Evolutionary conservation across 2,113 vertebrate genomes (phyloP).

Genomic region (Pelodiscus sinensis): DNA sequence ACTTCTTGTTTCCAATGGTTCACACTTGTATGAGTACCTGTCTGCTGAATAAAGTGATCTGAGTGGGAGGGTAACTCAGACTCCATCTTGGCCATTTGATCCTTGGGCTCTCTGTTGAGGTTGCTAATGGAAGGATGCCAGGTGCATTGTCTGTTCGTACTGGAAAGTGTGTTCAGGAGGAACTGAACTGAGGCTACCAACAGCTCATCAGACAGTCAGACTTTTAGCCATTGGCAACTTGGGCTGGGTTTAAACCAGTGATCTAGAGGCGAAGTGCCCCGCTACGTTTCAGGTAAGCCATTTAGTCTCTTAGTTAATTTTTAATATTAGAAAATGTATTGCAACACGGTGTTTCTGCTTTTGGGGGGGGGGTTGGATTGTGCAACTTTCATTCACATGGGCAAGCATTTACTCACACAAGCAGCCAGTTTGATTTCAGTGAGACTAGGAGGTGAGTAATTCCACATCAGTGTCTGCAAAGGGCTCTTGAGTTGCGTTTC

Average conservation of each 20-base stretch:
- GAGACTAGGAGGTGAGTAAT: background rate
- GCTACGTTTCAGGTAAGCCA: background rate
- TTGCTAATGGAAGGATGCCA: background rate
- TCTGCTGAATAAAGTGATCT: background rate
- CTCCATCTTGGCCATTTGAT: background rate
- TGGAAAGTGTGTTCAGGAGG: background rate
- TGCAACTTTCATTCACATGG: constrained; percentile 29
- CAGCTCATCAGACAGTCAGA: background rate
- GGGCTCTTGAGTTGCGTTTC: background rate
- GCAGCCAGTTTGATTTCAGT: constrained; percentile 18
- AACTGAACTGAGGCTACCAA: background rate
- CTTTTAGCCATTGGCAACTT: constrained; percentile 12
- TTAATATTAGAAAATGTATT: constrained; percentile 17
- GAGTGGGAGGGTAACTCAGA: background rate
- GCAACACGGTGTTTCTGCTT: background rate
- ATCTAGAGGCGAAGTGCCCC: background rate
- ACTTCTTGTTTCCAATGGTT: background rate
- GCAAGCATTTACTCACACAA: constrained; percentile 1
- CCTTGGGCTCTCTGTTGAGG: constrained; percentile 11
- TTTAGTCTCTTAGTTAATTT: constrained; percentile 11
- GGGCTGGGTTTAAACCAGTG: background rate
- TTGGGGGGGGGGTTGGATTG: constrained; percentile 11
- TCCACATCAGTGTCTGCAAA: background rate
- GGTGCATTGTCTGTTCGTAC: background rate
- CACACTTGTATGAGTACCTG: background rate